Conservation (phyloP, 2,888 invertebrate genomes). For the Diogma glabrata region DNA sequence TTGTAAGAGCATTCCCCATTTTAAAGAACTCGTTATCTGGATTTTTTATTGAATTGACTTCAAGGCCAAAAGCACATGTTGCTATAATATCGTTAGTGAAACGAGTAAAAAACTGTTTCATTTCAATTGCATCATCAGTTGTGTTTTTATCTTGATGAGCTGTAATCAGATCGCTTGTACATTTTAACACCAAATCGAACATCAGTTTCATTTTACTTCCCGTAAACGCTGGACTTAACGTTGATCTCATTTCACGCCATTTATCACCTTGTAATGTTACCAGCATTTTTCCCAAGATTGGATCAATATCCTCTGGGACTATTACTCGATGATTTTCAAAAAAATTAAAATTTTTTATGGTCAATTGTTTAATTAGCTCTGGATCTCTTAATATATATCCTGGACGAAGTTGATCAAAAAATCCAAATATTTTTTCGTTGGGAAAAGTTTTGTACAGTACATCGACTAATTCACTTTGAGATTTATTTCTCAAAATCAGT, state of each 20-base stretch:
- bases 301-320: slow-evolving; percentile 35
- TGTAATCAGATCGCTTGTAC: slow-evolving; percentile 15
- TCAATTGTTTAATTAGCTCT: slow-evolving; percentile 30
- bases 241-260: slow-evolving; percentile 35
- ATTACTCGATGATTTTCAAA: slow-evolving; percentile 36
- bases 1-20: slow-evolving; percentile 10
- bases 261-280: slow-evolving; percentile 26
- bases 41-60: slow-evolving; percentile 24
- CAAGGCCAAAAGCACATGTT: slow-evolving; percentile 27
- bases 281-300: slow-evolving; percentile 32
- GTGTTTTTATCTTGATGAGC: slow-evolving; percentile 20
- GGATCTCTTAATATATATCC: no score
- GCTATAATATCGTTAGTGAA: slow-evolving; percentile 28
- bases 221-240: slow-evolving; percentile 41
- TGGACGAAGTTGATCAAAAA: no score
- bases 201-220: slow-evolving; percentile 42
- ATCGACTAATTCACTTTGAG: no score
- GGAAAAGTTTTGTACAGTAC: no score
- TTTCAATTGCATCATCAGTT: slow-evolving; percentile 14
- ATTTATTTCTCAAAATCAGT: no score
- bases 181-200: slow-evolving; percentile 27
- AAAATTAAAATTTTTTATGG: slow-evolving; percentile 32
- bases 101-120: slow-evolving; percentile 25
- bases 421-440: no score
- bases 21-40: slow-evolving; percentile 26